phyloP scores from a whole-genome alignment of 2,797 vertebrate genomes.

The Gymnothorax reevesii region DNA sequence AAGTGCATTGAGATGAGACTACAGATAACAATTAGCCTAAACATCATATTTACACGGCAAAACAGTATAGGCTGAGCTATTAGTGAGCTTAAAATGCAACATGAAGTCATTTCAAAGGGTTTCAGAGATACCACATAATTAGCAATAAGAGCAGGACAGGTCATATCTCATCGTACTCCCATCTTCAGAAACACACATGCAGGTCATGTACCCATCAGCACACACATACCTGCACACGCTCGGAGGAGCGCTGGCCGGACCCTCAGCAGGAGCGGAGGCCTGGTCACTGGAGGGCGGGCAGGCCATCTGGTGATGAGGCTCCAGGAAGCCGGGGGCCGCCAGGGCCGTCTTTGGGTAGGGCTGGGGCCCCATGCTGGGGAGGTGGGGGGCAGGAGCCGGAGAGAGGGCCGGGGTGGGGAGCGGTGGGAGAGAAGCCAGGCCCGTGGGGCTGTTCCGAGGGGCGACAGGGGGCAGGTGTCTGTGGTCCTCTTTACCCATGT shows the following conservation, averaged over 20 bases:
- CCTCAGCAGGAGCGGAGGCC: conserved; percentile 73
- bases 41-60: not conserved
- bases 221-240: conserved; percentile 91
- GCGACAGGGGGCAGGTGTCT: conserved; percentile 78
- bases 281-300: conserved; percentile 82
- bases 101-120: not conserved
- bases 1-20: not conserved
- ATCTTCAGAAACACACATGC: not conserved
- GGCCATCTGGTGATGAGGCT: conserved; percentile 82
- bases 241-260: conserved; percentile 85
- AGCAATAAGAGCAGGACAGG: not conserved
- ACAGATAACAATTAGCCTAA: not conserved
- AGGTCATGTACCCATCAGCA: not conserved
- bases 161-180: not conserved
- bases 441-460: conserved; percentile 83
- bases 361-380: conserved; percentile 79
- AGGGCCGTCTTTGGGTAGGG: conserved; percentile 85
- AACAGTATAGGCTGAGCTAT: not conserved
- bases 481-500: conserved; percentile 89
- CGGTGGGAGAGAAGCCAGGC: conserved; percentile 81
- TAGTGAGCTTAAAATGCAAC: not conserved
- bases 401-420: conserved; percentile 79
- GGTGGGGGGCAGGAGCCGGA: conserved; percentile 79
- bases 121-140: not conserved
- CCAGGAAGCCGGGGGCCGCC: conserved; percentile 83